Evolutionary conservation across 1,140 invertebrate genomes (phyloP), one percentile per base, ranked within the genome.

Genomic region (Melanaphis sacchari): DNA sequence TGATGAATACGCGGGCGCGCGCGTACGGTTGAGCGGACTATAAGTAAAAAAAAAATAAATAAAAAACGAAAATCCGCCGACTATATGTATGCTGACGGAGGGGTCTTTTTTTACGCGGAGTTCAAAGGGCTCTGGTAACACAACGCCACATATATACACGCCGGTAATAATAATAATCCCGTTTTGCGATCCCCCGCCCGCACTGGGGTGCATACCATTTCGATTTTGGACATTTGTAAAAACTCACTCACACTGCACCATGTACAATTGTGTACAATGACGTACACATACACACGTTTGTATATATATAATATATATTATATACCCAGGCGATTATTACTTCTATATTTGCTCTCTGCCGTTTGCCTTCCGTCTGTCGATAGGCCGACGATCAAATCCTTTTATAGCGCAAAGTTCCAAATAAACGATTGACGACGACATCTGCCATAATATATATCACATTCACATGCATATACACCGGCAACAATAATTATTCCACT

Each of bases 141-240:
- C 91, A 43, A 24, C n/a, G 36, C 26, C n/a, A 31, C 46, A 85
- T 76, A 76, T 76, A 76, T 76, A 76, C 59, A 76, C 59, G 31
- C 81, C n/a, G 41, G 46, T 76, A 81, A 91, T 91, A 92, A 92
- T 92, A 85, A 93, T 93, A 93, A 93, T 93, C 91, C 91, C 52
- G 91, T 93, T 93, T 93, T 36, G 81, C 40, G 54, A 59, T 90
- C 52, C 52, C 52, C 81, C 76, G 90, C 59, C 41, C 59, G 26
- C 43, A 76, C 59, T 66, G 91, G 91, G 91, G 91, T 93, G 91
- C 91, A 93, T 93, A 93, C 81, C 36, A 93, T 93, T 93, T 93
- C 81, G 81, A 93, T 49, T 93, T 93, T 93, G 91, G 91, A 93
- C 91, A 93, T 93, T 93, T 49, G 91, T 93, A 93, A 85, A 93